A percentile compares a stretch with the other conserved stretches of the same genome.
Conservation (phyloP, 2,888 invertebrate genomes). For the Platycheirus albimanus region DNA sequence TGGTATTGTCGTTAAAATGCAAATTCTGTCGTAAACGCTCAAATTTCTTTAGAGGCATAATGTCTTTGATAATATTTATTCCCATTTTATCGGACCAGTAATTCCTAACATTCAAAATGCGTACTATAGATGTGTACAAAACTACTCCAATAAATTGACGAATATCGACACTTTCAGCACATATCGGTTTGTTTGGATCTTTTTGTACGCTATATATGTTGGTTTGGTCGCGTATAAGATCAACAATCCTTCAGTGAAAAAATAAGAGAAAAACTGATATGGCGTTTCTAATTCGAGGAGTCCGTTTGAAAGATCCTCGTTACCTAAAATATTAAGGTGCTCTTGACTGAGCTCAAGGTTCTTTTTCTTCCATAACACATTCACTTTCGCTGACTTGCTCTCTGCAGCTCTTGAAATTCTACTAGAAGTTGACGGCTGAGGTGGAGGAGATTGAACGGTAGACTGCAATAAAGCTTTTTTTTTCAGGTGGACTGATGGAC, state of each 20-base stretch:
- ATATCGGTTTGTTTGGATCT: too few species aligned
- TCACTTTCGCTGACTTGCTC: background rate
- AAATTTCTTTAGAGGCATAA: background rate
- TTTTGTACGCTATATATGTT: too few species aligned
- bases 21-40: background rate
- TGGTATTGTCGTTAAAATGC: slow-evolving; percentile 15
- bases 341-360: too few species aligned
- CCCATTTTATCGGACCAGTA: too few species aligned
- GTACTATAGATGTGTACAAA: background rate
- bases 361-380: background rate
- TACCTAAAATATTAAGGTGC: background rate
- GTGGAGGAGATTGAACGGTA: too few species aligned
- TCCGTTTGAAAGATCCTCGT: background rate
- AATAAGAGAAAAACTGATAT: background rate
- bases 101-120: background rate
- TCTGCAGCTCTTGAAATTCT: background rate
- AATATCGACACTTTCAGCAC: background rate
- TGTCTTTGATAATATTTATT: background rate
- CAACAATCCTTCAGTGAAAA: slow-evolving; percentile 8
- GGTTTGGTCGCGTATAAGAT: too few species aligned
- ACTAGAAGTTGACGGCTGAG: too few species aligned
- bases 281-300: slow-evolving; percentile 20
- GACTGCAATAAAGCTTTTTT: background rate
- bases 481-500: background rate
- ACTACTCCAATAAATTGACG: too few species aligned